These are phyloP conservation scores for Podotricha telesiphe DNA, from an alignment of 2,888 invertebrate genomes.

Conservation along the genomic window DNA sequence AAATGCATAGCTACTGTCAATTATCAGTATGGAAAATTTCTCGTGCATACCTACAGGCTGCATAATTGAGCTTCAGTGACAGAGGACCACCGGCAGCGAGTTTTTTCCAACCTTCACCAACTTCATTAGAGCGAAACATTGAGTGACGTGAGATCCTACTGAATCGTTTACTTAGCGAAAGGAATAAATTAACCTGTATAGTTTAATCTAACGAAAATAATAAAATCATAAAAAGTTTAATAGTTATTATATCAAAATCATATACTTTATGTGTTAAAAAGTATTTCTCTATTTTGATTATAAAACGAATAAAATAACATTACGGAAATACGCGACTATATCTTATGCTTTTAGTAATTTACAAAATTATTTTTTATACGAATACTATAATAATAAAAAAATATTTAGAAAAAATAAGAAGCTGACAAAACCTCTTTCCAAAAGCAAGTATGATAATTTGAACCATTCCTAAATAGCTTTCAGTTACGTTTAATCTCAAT, in stretches of 20 bases:
- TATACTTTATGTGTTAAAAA: not conserved
- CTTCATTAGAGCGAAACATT: constrained; percentile 68
- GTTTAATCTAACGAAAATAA: constrained; percentile 9
- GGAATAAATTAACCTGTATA: constrained; percentile 38
- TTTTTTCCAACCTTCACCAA: constrained; percentile 65
- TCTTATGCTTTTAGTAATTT: not conserved
- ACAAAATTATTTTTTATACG: no score
- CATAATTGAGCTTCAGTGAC: constrained; percentile 47
- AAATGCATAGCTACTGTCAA: constrained; percentile 38
- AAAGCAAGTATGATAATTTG: constrained; percentile 18
- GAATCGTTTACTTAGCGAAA: constrained; percentile 39
- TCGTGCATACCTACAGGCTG: constrained; percentile 42
- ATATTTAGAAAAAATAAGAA: not conserved
- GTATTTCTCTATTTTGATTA: no score
- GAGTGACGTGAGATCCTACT: constrained; percentile 61
- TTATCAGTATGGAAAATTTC: constrained; percentile 40
- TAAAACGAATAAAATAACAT: no score
- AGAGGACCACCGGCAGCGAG: constrained; percentile 71
- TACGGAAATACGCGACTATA: no score
- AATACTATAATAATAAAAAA: not conserved
- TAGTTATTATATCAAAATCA: not conserved
- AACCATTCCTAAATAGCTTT: constrained; percentile 20
- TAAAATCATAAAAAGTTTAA: not conserved
- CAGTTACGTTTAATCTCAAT: constrained; percentile 29
- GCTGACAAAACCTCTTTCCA: not conserved